phyloP scores from a whole-genome alignment of 2,113 vertebrate genomes.

The Vulpes lagopus region DNA sequence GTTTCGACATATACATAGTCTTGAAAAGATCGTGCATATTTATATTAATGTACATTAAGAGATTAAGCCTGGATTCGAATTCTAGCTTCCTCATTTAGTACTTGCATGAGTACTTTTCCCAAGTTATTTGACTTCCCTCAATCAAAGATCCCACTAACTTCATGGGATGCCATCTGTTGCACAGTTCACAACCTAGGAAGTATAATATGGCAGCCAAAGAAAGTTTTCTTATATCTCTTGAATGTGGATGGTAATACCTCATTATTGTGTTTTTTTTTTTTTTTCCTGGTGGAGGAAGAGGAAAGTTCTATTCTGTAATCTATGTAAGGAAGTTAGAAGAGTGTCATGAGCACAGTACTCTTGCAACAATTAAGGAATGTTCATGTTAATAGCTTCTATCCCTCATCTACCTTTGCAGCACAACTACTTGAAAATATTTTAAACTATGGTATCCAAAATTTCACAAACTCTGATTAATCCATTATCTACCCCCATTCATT shows the following conservation, averaged over 20 bases:
- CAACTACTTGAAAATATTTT: neutral
- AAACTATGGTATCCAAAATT: neutral
- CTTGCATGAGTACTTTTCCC: neutral
- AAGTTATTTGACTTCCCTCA: neutral
- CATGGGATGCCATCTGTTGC: neutral
- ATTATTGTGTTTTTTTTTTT: neutral
- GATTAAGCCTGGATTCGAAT: neutral
- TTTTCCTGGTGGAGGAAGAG: too few relatives aligned
- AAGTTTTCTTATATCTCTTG: neutral
- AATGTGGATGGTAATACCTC: neutral
- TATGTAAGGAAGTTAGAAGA: neutral
- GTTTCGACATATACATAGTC: neutral
- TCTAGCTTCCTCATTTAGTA: neutral
- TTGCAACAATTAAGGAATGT: neutral
- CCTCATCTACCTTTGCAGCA: neutral
- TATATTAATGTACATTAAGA: neutral
- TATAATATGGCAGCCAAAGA: neutral
- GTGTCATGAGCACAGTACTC: neutral
- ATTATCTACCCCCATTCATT: neutral
- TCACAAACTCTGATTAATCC: neutral
- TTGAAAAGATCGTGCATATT: neutral
- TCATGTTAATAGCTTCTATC: neutral
- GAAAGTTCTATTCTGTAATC: neutral
- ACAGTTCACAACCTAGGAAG: neutral
- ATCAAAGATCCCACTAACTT: neutral